These are phyloP conservation scores for Megaceryle alcyon DNA, from an alignment of 2,797 vertebrate genomes.

Conservation along the genomic window DNA sequence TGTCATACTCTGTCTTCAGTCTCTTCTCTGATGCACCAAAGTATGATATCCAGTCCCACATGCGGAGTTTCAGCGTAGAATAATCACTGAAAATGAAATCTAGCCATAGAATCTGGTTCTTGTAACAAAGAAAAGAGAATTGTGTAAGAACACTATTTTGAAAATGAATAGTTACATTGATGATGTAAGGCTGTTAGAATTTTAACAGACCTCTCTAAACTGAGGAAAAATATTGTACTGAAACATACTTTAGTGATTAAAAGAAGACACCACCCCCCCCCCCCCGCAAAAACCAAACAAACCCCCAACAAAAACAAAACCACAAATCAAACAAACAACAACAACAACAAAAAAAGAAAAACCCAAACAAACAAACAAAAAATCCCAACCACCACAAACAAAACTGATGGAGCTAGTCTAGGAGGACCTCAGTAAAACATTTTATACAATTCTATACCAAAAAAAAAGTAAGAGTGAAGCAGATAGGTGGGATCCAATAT, in stretches of 20 bases:
- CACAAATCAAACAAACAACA: too few species aligned
- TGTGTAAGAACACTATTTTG: neutral
- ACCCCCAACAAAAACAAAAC: too few species aligned
- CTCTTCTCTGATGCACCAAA: neutral
- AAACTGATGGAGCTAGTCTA: neutral
- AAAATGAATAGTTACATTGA: neutral
- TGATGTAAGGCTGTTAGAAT: neutral
- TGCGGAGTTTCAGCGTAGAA: neutral
- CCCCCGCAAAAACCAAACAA: too few species aligned
- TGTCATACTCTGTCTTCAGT: neutral
- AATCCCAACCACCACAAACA: too few species aligned
- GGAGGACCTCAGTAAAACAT: neutral
- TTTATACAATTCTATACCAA: neutral
- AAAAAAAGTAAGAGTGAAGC: neutral
- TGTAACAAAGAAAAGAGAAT: neutral
- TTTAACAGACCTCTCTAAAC: neutral
- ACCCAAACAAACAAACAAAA: too few species aligned
- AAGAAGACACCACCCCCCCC: too few species aligned
- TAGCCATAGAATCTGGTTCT: neutral
- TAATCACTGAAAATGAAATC: neutral
- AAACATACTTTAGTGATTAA: neutral
- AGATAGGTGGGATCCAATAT: neutral
- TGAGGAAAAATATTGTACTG: neutral
- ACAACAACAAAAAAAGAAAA: neutral
- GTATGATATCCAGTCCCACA: fast-evolving